Evolutionary conservation across 2,888 invertebrate species (phyloP).

Genomic region (Dryocosmus kuriphilus): DNA sequence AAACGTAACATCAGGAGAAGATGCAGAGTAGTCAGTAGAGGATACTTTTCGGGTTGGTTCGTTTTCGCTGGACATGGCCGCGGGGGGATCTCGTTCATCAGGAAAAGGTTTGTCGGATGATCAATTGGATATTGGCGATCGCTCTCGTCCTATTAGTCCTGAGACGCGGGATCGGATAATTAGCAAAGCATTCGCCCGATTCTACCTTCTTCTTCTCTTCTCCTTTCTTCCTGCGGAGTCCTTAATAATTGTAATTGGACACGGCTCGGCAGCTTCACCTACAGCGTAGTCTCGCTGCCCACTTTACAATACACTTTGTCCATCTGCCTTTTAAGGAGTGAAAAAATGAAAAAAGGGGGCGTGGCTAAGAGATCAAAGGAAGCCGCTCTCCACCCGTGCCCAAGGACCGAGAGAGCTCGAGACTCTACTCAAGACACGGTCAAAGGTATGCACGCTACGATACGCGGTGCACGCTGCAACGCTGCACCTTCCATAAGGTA

Average conservation of each 20-base stretch:
- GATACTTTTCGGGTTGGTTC: conserved; percentile 16
- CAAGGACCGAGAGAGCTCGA: conserved; percentile 57
- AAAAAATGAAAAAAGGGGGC: conserved; percentile 77
- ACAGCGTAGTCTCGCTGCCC: conserved; percentile 73
- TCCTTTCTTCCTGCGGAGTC: conserved; percentile 66
- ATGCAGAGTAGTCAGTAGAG: neutral
- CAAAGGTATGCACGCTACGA: conserved; percentile 66
- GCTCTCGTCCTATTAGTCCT: conserved; percentile 65
- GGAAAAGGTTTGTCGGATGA: conserved; percentile 68
- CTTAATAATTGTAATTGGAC: conserved; percentile 78
- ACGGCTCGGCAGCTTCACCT: conserved; percentile 70
- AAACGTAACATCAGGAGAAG: conserved; percentile 1
- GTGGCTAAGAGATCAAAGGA: conserved; percentile 76
- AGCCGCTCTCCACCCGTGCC: conserved; percentile 69
- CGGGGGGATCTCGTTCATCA: conserved; percentile 63
- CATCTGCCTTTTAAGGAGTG: conserved; percentile 78
- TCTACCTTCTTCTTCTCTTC: conserved; percentile 56
- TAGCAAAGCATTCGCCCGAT: conserved; percentile 70
- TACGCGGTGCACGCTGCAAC: conserved; percentile 56
- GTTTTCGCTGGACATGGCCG: conserved; percentile 44
- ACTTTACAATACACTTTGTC: conserved; percentile 78
- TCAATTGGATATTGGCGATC: conserved; percentile 69
- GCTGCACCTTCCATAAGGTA: conserved; percentile 42
- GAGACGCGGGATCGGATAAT: conserved; percentile 72
- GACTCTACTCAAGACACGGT: conserved; percentile 56